These are phyloP conservation scores for Micrastur ruficollis DNA, from an alignment of 2,797 vertebrate genomes.

Conservation along the genomic window DNA sequence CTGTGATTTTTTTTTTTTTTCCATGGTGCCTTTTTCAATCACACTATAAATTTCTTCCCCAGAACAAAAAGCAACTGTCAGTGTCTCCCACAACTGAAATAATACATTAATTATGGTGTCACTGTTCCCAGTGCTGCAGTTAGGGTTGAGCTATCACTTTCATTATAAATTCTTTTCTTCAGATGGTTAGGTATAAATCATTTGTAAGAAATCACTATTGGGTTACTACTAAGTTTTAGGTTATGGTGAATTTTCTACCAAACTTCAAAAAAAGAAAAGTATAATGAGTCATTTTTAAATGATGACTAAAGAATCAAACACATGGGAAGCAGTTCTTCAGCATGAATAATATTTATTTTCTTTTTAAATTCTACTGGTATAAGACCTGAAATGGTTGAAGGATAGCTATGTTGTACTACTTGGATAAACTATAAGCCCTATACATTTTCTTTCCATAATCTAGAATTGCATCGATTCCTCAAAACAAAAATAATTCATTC, in stretches of 20 bases:
- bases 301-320: background rate
- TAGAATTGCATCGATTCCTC: background rate
- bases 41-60: constrained; percentile 44
- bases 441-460: background rate
- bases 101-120: constrained; percentile 45
- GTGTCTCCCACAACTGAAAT: constrained; percentile 41
- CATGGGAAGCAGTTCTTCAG: background rate
- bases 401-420: background rate
- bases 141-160: constrained; percentile 40
- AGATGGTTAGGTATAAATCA: background rate
- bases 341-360: constrained; percentile 20
- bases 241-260: background rate
- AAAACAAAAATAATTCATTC: background rate
- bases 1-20: background rate
- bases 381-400: background rate
- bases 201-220: background rate
- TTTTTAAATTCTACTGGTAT: background rate
- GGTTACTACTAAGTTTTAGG: background rate
- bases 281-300: constrained; percentile 27
- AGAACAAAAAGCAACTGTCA: constrained; percentile 42
- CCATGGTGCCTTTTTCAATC: background rate
- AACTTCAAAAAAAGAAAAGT: background rate
- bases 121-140: constrained; percentile 11
- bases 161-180: constrained; percentile 37
- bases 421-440: background rate